Evolutionary conservation across 2,888 invertebrate genomes (phyloP), one percentile per base, ranked within the genome.

Genomic region (Parnassius glacialis): DNA sequence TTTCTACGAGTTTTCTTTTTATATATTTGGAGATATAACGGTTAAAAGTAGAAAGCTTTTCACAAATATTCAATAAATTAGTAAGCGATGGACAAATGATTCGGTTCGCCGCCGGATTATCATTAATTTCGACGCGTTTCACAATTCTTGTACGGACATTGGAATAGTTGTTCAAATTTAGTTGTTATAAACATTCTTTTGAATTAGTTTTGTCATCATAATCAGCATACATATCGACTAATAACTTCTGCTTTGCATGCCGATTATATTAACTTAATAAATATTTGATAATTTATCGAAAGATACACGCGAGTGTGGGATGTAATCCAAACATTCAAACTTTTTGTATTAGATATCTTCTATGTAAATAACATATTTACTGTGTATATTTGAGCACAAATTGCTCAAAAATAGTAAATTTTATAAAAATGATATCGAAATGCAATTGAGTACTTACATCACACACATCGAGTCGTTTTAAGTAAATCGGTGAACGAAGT

Each of bases 141-240:
- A 10, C 45, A 61, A 61, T 47, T 61, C 56, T 12, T 41, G 44
- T 42, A 16, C 16, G 2, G 10, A 45, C 41, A 48, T 42, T 50
- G 25, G 1, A 42, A 5, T 16, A 47, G 2, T 41, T 13, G 13
- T 13, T 13, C 16, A 51, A 51, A 54, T 55, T 3, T 51, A 51
- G 55, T 45, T 45, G 20, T 56, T 45, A 34, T 45, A 44, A 16
- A 44, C 7, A 9, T 51, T 50, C 1, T 25, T 48, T 50, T 44
- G 51, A 61, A 56, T 51, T 61, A 44, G 51, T 47, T 52, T 41
- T n/a, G 51, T 51, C 12, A 41, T 50, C 12, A 10, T 41, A 41
- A n/a, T 41, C 50, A 61, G 56, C 61, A 56, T 61, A 57, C 20
- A 52, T 61, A 56, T 61, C 41, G 52, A 10, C 52, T 42, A 56